Conservation (phyloP, 2,888 invertebrate genomes). For the Conchocele bisecta region DNA sequence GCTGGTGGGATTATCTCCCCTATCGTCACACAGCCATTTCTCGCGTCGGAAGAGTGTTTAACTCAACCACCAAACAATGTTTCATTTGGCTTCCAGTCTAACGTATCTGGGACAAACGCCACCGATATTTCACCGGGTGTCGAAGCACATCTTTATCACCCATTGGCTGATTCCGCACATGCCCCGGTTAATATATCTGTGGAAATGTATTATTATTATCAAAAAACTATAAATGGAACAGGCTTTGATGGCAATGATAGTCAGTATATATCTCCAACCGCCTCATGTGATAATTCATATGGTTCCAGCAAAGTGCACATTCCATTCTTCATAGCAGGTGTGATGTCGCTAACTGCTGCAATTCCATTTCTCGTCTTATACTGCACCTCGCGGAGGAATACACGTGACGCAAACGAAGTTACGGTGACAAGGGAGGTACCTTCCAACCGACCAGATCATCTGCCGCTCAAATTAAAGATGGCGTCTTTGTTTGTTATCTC, state of each 20-base stretch:
- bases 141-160: too few species aligned
- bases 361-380: background rate
- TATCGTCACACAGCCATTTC: constrained; percentile 2
- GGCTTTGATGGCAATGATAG: too few species aligned
- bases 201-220: too few species aligned
- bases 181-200: too few species aligned
- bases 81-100: too few species aligned
- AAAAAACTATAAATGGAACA: too few species aligned
- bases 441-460: background rate
- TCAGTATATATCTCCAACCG: too few species aligned
- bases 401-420: background rate
- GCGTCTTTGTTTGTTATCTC: background rate
- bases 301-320: background rate
- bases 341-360: background rate
- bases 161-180: too few species aligned
- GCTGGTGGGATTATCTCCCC: constrained; percentile 13
- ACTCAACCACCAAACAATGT: too few species aligned
- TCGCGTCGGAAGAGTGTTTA: background rate
- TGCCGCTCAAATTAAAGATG: background rate
- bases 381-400: background rate
- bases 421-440: background rate
- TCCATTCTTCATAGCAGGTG: background rate
- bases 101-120: too few species aligned
- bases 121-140: too few species aligned
- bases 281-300: too few species aligned